These are phyloP conservation scores for Lepilemur ruficaudatus DNA, from an alignment of 2,797 vertebrate genomes.

Conservation along the genomic window DNA sequence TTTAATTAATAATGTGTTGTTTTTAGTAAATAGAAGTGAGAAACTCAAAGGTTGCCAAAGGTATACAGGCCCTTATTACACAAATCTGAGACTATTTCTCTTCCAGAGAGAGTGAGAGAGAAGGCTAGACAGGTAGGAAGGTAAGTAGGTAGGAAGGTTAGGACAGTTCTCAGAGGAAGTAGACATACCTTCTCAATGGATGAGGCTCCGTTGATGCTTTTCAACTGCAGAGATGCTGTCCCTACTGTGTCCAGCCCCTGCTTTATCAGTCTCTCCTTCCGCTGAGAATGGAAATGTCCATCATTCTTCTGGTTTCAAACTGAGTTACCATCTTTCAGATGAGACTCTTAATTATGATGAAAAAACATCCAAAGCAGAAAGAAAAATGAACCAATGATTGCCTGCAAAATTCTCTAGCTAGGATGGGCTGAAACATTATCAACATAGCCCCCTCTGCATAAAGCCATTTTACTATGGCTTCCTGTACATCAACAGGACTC, in stretches of 20 bases:
- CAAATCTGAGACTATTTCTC: background rate
- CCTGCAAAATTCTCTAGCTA: background rate
- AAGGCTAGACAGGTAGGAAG: background rate
- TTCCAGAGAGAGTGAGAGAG: background rate
- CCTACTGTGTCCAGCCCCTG: background rate
- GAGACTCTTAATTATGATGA: background rate
- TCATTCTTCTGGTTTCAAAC: background rate
- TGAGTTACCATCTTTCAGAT: background rate
- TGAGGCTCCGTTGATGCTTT: background rate
- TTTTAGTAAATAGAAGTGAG: background rate
- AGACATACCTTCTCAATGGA: background rate
- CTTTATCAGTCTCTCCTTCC: background rate
- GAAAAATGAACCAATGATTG: background rate
- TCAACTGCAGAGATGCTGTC: background rate
- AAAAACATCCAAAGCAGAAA: background rate
- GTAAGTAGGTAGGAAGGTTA: background rate
- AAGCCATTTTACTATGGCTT: background rate
- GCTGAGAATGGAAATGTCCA: background rate
- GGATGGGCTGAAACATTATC: background rate
- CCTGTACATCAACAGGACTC: background rate
- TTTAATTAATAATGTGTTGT: background rate
- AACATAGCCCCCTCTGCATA: background rate
- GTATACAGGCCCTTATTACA: background rate
- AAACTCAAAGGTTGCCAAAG: background rate
- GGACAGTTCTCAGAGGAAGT: background rate